Evolutionary conservation across 2,797 vertebrate genomes (phyloP), one percentile per base, ranked within the genome.

Genomic region (Alectoris magna): DNA sequence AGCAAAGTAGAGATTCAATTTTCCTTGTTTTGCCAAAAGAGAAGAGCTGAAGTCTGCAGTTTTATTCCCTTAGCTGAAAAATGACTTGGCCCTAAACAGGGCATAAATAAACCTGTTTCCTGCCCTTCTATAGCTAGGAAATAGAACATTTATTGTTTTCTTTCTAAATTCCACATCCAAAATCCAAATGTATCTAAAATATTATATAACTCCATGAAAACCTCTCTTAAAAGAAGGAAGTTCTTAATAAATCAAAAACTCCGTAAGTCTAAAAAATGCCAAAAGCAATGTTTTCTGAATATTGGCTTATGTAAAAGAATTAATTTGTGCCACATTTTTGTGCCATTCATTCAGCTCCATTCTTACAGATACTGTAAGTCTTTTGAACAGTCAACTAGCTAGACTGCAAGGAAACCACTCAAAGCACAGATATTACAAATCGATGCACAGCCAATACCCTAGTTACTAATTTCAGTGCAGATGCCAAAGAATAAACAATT

Each of bases 151-250:
- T n/a, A n/a, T n/a, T n/a, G n/a, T n/a, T n/a, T n/a, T n/a, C n/a
- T n/a, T n/a, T n/a, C n/a, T n/a, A n/a, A n/a, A n/a, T n/a, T n/a
- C 70, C 51, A 17, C 48, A 83, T 84, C 77, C 29, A 58, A 70
- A 96, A 87, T 59, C 41, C 67, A 91, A 80, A 95, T 89, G 66
- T 78, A 77, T 43, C 59, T 91, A 89, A 95, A 94, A 60, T 84
- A 91, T 46, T 74, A 69, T 60, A 66, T 51, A 74, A 80, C 21
- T 69, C 69, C 39, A 80, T 59, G 43, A 91, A 94, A 94, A 80
- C 69, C 36, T 51, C 60, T 69, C 53, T 69, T 80, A 44, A 93
- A 94, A 77, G 29, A 68, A 85, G 34, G 31, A 73, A 77, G 34
- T 31, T 27, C 51, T 73, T 58, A 29, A 55, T 58, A 82, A 77